phyloP scores from a whole-genome alignment of 2,888 invertebrate genomes.

The Nineta flava region DNA sequence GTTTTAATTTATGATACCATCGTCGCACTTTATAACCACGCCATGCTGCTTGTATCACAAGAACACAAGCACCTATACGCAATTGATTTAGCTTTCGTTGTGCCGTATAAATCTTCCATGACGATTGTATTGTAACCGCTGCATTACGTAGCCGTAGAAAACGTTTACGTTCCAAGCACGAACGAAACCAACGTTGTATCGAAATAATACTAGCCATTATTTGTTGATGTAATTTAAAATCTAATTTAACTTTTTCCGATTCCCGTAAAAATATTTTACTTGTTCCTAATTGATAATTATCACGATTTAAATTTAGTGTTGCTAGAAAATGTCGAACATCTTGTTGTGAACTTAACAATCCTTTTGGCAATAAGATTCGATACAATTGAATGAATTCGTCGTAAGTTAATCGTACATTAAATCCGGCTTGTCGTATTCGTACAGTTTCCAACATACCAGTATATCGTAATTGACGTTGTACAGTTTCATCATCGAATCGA shows the following conservation, averaged over 20 bases:
- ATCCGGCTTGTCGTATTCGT: conserved; percentile 84
- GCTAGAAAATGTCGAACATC: conserved; percentile 76
- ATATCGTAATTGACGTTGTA: conserved; percentile 78
- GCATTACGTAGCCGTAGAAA: conserved; percentile 61
- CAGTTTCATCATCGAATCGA: conserved; percentile 84
- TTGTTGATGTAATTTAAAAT: conserved; percentile 82
- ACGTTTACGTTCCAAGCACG: conserved; percentile 59
- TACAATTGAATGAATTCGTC: conserved; percentile 90
- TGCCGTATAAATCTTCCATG: conserved; percentile 47
- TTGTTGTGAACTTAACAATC: conserved; percentile 66
- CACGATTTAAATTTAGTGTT: conserved; percentile 67
- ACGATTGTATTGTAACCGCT: conserved; percentile 59
- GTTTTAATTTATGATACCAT: conserved; percentile 48
- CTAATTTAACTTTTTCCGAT: conserved; percentile 82
- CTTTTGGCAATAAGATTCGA: conserved; percentile 77
- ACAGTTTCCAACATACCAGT: conserved; percentile 97
- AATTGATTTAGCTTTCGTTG: conserved; percentile 34
- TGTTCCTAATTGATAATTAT: conserved; percentile 77
- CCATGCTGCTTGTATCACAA: conserved; percentile 60
- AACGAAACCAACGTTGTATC: conserved; percentile 83
- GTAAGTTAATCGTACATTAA: conserved; percentile 83
- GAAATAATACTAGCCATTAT: conserved; percentile 85
- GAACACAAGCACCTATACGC: conserved; percentile 37
- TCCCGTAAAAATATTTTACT: conserved; percentile 90
- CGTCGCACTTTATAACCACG: conserved; percentile 47